Base-by-base conservation (phyloP, 37 sponge, comb jelly and placozoan species). In the Aplysina aerophoba region DNA sequence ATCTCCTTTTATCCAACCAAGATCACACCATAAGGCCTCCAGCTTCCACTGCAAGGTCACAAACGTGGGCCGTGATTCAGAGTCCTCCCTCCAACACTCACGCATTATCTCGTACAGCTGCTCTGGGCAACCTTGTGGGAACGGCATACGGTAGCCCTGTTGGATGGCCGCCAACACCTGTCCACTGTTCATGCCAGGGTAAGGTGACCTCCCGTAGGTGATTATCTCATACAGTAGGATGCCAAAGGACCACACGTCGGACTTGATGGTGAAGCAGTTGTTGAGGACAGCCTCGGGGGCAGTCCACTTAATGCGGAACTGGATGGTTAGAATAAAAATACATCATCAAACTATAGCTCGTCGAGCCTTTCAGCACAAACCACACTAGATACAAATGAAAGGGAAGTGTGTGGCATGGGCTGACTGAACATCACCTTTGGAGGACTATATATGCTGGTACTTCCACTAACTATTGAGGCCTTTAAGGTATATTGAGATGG, bases 291-390 rank as follows among this genome's bases (percentile, higher is more conserved):
- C 99, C 77, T 98, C 99, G 20, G 99, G 99, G 5, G 99, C 99
- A 0, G 99, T 98, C 99, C 99, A 98, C 83, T 98, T 98, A 84
- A 98, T 98, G 74, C 97, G 99, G 87, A 98, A 96, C 87, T 73
- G 39, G 12, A 31, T 37, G 30, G n/a, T n/a, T n/a, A n/a, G n/a
- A n/a, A n/a, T n/a, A n/a, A n/a, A n/a, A n/a, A n/a, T n/a, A n/a
- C n/a, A n/a, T n/a, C n/a, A n/a, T n/a, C n/a, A n/a, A n/a, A n/a
- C n/a, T n/a, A n/a, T n/a, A n/a, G n/a, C n/a, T n/a, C n/a, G n/a
- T n/a, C n/a, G n/a, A n/a, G n/a, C n/a, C n/a, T n/a, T n/a, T n/a
- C n/a, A n/a, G n/a, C n/a, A n/a, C n/a, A n/a, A n/a, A n/a, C n/a
- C n/a, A n/a, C n/a, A n/a, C n/a, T n/a, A n/a, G n/a, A n/a, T n/a